These are phyloP conservation scores for Calameuta pallipes DNA, from an alignment of 2,888 invertebrate genomes.

Conservation along the genomic window DNA sequence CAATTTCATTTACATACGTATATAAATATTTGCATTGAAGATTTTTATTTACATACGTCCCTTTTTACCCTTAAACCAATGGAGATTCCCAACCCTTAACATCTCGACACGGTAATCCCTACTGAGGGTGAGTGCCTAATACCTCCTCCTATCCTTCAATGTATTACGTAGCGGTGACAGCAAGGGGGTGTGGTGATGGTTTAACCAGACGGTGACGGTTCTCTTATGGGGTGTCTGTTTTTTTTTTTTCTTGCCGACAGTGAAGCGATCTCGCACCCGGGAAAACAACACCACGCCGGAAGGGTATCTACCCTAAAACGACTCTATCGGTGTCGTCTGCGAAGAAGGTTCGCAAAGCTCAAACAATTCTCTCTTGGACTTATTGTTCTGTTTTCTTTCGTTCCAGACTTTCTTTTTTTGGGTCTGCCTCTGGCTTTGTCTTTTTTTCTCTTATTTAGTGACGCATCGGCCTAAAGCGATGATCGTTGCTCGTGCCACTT, in stretches of 20 bases:
- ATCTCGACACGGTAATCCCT: too few relatives aligned
- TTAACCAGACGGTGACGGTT: constrained; percentile 33
- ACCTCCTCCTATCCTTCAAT: too few relatives aligned
- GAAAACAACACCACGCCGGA: constrained; percentile 69
- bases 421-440: constrained; percentile 17
- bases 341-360: constrained; percentile 54
- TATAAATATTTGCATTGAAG: too few relatives aligned
- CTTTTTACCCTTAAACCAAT: too few relatives aligned
- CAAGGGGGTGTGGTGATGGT: constrained; percentile 37
- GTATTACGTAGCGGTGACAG: too few relatives aligned
- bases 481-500: too few relatives aligned
- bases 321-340: constrained; percentile 49
- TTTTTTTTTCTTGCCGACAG: constrained; percentile 65
- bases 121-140: too few relatives aligned
- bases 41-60: too few relatives aligned
- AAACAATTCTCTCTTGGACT: constrained; percentile 33
- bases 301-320: constrained; percentile 63
- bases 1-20: too few relatives aligned
- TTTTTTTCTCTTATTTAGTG: background rate
- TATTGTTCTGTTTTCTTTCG: constrained; percentile 16
- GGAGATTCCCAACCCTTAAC: too few relatives aligned
- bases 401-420: constrained; percentile 11
- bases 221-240: constrained; percentile 42
- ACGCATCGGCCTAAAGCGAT: too few relatives aligned
- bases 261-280: constrained; percentile 83